phyloP scores from a whole-genome alignment of 1,140 invertebrate species.

The Tetramorium simillimum region DNA sequence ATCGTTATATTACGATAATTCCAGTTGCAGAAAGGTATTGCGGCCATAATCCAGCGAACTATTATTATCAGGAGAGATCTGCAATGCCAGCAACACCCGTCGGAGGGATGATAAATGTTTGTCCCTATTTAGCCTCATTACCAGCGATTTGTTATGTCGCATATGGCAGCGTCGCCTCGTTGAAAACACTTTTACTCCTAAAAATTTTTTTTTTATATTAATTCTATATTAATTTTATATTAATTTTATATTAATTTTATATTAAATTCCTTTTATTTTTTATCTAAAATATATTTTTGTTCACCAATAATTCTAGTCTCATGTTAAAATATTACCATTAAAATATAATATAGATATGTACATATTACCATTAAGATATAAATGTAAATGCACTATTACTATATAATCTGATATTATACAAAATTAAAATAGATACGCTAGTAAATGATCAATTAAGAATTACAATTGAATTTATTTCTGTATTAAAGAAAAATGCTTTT shows the following conservation, averaged over 20 bases:
- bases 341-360: background rate
- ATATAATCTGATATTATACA: background rate
- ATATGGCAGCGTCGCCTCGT: conserved; percentile 41
- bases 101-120: conserved; percentile 75
- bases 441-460: background rate
- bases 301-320: background rate
- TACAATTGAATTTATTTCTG: background rate
- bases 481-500: background rate
- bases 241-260: no score
- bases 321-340: background rate
- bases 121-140: conserved; percentile 76
- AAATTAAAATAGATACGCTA: conserved; percentile 1
- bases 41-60: conserved; percentile 63
- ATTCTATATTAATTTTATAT: no score
- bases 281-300: background rate
- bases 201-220: no score
- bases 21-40: conserved; percentile 27
- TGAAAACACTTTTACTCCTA: conserved; percentile 14
- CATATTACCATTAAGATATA: background rate
- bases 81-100: conserved; percentile 64
- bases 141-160: conserved; percentile 75
- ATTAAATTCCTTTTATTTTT: no score
- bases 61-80: conserved; percentile 68
- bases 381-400: background rate
- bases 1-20: conserved; percentile 12